Base-by-base conservation (phyloP, 2,113 vertebrate genomes). In the Anser cygnoides region DNA sequence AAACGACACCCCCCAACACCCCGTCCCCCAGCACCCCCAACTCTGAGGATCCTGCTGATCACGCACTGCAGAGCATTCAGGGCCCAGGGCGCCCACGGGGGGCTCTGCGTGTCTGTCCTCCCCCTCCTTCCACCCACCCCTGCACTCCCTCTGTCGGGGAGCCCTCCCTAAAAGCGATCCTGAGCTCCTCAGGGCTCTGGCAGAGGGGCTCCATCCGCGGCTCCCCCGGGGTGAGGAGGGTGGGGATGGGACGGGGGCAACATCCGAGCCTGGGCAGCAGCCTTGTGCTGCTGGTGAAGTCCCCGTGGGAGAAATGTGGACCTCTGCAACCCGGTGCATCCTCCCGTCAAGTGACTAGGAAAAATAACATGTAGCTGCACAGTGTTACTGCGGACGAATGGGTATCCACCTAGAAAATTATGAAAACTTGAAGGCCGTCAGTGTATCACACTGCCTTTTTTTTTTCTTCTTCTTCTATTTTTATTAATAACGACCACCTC, bases 111-210 rank as follows among this genome's bases (percentile, higher is more conserved):
- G 20, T 22, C 46, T 49, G 20, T 49, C 46, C 46, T 39, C 59
- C 52, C 49, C 8, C 52, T 49, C 52, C 13, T 20, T 43, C 31
- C 20, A 29, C 25, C 19, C 22, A 52, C 50, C 50, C 23, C 46
- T 49, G 46, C 29, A 62, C 96, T 97, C 97, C 98, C 96, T 89
- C 98, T 98, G 87, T 92, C 58, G 97, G 97, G 46, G 46, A 49
- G 46, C 46, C 46, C 46, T 49, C 46, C 46, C 46, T 49, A 49
- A 49, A 49, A 49, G 46, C 19, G 20, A 49, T 22, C 46, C 46
- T 22, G 46, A 49, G 20, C 20, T 11, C 46, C 20, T 49, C 46
- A 22, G 46, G 46, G 20, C 46, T 49, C 46, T 20, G 46, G 46
- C 46, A 49, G 46, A 49, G 46, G 46, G 20, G 46, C 70, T 73